A percentile compares a stretch with the other conserved stretches of the same genome.
phyloP scores from a whole-genome alignment of 2,888 invertebrate genomes.

The Crioceris asparagi region DNA sequence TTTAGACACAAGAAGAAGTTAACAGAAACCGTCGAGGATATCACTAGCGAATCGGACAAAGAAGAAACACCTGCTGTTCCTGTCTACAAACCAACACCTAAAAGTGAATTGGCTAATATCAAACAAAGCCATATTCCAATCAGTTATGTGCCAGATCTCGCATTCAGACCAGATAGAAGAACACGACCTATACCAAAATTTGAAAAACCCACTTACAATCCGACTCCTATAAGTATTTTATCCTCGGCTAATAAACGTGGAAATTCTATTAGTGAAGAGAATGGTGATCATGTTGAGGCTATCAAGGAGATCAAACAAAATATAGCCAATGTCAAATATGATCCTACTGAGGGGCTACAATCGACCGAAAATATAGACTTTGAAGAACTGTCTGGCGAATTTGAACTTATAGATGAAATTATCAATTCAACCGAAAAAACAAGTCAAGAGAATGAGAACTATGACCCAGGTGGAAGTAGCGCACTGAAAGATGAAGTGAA shows the following conservation, averaged over 20 bases:
- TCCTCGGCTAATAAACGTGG: slow-evolving; percentile 25
- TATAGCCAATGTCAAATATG: slow-evolving; percentile 26
- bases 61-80: slow-evolving; percentile 32
- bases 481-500: not conserved
- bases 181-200: slow-evolving; percentile 23
- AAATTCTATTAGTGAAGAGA: slow-evolving; percentile 6
- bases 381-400: slow-evolving; percentile 34
- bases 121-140: slow-evolving; percentile 39
- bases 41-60: slow-evolving; percentile 37
- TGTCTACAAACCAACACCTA: slow-evolving; percentile 39
- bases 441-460: slow-evolving; percentile 10
- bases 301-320: slow-evolving; percentile 26
- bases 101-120: slow-evolving; percentile 38
- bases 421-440: slow-evolving; percentile 21
- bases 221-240: slow-evolving; percentile 35
- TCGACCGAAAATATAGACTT: slow-evolving; percentile 27
- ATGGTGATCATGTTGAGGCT: slow-evolving; percentile 15
- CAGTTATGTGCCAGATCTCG: slow-evolving; percentile 43
- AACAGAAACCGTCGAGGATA: slow-evolving; percentile 42
- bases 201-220: slow-evolving; percentile 34
- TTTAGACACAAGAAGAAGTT: slow-evolving; percentile 70
- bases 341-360: slow-evolving; percentile 23
- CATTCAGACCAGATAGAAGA: slow-evolving; percentile 39
- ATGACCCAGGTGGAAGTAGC: slow-evolving; percentile 5
- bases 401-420: slow-evolving; percentile 38